A percentile compares a stretch with the other conserved stretches of the same genome.
Evolutionary conservation across 2,797 vertebrate genomes (phyloP).

Genomic region (Pempheris klunzingeri): DNA sequence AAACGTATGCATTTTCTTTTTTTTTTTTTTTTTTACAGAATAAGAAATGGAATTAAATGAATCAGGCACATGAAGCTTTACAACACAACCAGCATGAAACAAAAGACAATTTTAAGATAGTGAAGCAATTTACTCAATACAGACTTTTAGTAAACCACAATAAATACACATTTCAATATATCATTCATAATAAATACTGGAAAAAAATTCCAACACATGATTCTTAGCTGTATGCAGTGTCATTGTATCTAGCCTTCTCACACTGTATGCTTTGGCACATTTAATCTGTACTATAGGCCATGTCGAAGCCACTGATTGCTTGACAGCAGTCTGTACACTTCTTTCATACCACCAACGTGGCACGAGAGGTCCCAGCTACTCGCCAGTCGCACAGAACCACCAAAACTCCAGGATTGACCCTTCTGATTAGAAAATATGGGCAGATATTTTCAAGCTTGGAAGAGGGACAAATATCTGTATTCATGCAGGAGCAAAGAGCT

Average conservation of each 20-base stretch:
- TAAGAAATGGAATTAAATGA: slow-evolving; percentile 71
- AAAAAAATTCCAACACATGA: slow-evolving; percentile 90
- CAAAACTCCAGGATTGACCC: slow-evolving; percentile 16
- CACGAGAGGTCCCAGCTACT: slow-evolving; percentile 39
- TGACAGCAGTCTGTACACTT: slow-evolving; percentile 66
- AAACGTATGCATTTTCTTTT: slow-evolving; percentile 81
- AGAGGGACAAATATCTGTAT: slow-evolving; percentile 44
- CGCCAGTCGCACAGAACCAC: slow-evolving; percentile 12
- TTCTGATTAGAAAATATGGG: slow-evolving; percentile 23
- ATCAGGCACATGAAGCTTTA: slow-evolving; percentile 90
- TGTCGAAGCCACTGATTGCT: slow-evolving; percentile 65
- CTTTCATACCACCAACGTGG: slow-evolving; percentile 40
- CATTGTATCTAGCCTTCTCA: slow-evolving; percentile 59
- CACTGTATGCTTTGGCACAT: slow-evolving; percentile 77
- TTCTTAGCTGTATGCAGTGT: slow-evolving; percentile 74
- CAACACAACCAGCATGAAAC: slow-evolving; percentile 89
- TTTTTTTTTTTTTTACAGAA: too few relatives aligned
- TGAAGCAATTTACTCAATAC: slow-evolving; percentile 92
- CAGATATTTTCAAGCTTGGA: slow-evolving; percentile 53
- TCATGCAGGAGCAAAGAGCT: slow-evolving; percentile 67
- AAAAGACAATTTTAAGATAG: slow-evolving; percentile 89
- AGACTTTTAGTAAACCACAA: slow-evolving; percentile 94
- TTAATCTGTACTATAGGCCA: slow-evolving; percentile 47
- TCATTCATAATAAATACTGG: slow-evolving; percentile 97
- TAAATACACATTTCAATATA: slow-evolving; percentile 97